A percentile compares a stretch with the other conserved stretches of the same genome.
phyloP scores from a whole-genome alignment of 2,113 vertebrate genomes.

The Ictalurus punctatus region DNA sequence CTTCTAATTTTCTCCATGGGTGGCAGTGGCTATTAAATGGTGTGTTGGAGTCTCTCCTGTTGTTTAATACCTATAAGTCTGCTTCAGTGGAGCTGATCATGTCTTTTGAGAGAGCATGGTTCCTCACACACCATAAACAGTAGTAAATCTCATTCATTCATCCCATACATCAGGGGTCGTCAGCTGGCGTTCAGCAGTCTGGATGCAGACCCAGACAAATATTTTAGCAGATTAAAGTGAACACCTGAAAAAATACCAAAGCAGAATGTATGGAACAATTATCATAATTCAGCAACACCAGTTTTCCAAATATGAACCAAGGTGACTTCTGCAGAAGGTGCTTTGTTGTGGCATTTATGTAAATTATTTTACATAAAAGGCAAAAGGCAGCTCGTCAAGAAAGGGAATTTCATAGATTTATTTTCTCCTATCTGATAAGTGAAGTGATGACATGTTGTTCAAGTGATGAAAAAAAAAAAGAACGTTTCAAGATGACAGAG shows the following conservation, averaged over 20 bases:
- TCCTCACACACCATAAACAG: constrained; percentile 31
- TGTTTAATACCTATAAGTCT: constrained; percentile 28
- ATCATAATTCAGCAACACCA: not conserved
- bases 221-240: not conserved
- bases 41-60: constrained; percentile 38
- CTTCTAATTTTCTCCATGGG: constrained; percentile 50
- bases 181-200: not conserved
- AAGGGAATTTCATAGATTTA: not conserved
- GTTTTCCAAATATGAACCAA: not conserved
- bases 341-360: not conserved
- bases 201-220: constrained; percentile 2
- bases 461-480: not conserved
- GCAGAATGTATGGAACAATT: not conserved
- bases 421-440: not conserved
- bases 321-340: not conserved
- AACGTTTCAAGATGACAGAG: not conserved
- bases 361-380: not conserved
- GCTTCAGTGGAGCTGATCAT: constrained; percentile 26
- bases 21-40: not conserved
- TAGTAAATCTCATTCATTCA: constrained; percentile 7
- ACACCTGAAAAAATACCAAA: not conserved
- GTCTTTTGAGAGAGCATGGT: constrained; percentile 14
- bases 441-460: not conserved
- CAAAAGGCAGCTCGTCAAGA: not conserved
- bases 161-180: not conserved